Evolutionary conservation across 2,113 vertebrate genomes (phyloP), one percentile per base, ranked within the genome.

Genomic region (Alosa alosa): DNA sequence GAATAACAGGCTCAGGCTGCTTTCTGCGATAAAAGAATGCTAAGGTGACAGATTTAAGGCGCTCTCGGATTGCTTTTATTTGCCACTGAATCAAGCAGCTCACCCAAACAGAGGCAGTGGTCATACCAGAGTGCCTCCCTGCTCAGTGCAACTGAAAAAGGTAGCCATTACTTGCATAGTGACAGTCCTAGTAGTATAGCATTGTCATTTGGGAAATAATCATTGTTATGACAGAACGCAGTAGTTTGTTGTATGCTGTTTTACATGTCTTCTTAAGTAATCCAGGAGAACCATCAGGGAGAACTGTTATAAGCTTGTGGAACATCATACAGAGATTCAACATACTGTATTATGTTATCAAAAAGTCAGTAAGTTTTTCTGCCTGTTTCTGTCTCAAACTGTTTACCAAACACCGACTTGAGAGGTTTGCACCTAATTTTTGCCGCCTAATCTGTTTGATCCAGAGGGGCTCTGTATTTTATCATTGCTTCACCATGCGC

Each of bases 1-100:
- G 89, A 90, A 88, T 86, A 84, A 90, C 87, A 89, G 89, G 88
- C 86, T 72, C 81, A 3, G 82, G 81, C 86, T 89, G 87, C 83
- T 81, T 81, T 84, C 84, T 9, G 44, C 78, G 90, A 93, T 91
- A 92, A 92, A 91, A 87, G 86, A 49, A 82, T 87, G 83, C 72
- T 6, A 72, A 90, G 83, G 36, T 89, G 90, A 90, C 91, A 84
- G 92, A 90, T 94, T 89, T 91, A 85, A 90, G 90, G 90, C 83
- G 86, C n/a, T 81, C 81, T 86, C 3, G 75, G 78, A 60, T 82
- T 83, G 81, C 90, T 92, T 93, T 92, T 92, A 92, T 93, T 91
- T 90, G 90, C 83, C 84, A 85, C 82, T 83, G 87, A 93, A 91
- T 93, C 91, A 92, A 86, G 36, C 36, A 44, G 31, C 72, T 15